A percentile compares a stretch with the other conserved stretches of the same genome.
These are phyloP conservation scores for Tipula unca DNA, from an alignment of 2,888 invertebrate genomes.

Conservation along the genomic window DNA sequence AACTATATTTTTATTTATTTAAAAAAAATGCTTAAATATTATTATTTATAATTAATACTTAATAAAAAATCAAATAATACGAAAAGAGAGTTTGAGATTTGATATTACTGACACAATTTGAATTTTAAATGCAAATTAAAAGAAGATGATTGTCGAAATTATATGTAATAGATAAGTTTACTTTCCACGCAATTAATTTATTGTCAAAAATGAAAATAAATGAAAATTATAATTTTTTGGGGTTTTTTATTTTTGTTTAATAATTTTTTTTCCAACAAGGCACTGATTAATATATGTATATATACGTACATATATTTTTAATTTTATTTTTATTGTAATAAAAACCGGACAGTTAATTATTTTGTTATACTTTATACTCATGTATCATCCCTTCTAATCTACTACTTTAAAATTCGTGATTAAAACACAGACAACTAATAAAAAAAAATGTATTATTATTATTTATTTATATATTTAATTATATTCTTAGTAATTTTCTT, in stretches of 20 bases:
- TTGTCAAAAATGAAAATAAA: neutral
- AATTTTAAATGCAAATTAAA: constrained; percentile 8
- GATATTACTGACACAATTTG: constrained; percentile 14
- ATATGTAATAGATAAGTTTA: neutral
- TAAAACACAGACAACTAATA: constrained; percentile 15
- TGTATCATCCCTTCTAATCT: constrained; percentile 14
- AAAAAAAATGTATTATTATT: neutral
- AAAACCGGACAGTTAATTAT: neutral
- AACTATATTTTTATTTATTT: neutral
- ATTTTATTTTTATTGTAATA: neutral
- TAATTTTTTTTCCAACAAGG: neutral
- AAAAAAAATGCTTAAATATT: neutral
- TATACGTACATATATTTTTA: neutral
- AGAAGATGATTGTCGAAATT: neutral
- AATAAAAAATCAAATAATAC: neutral
- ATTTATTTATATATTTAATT: neutral
- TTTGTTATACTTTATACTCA: neutral
- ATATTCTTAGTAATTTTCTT: neutral
- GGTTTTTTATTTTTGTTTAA: neutral
- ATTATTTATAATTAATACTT: constrained; percentile 8
- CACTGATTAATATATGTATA: neutral
- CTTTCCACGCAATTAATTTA: neutral
- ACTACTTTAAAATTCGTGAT: constrained; percentile 18
- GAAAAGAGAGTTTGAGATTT: neutral
- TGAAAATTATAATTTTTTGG: neutral